These are phyloP conservation scores for Malthinus seriepunctatus DNA, from an alignment of 2,888 invertebrate genomes.

Conservation along the genomic window DNA sequence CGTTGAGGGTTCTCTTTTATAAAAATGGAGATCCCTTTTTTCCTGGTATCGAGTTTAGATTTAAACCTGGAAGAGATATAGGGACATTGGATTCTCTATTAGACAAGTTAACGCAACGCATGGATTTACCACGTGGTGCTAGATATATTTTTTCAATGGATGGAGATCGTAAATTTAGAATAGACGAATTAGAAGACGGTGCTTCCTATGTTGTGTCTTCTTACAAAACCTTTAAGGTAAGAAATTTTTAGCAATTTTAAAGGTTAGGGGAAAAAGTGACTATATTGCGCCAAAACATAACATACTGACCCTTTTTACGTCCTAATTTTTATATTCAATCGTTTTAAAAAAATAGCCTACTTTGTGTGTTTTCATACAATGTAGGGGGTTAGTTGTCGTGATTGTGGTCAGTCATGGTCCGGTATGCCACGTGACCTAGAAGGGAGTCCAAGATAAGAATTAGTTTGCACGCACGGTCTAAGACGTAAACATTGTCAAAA, in stretches of 20 bases:
- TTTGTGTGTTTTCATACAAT: conserved; percentile 16
- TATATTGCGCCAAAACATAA: not conserved
- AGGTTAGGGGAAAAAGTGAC: not conserved
- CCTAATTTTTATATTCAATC: conserved; percentile 15
- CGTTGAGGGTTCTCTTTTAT: conserved; percentile 85
- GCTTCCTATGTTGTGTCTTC: conserved; percentile 92
- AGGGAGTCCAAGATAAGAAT: conserved; percentile 22
- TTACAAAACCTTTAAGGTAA: conserved; percentile 88
- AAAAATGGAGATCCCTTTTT: conserved; percentile 93
- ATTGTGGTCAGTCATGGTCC: conserved; percentile 30
- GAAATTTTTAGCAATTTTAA: conserved; percentile 36
- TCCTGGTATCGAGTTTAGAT: conserved; percentile 85
- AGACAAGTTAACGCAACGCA: conserved; percentile 83
- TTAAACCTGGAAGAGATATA: conserved; percentile 87
- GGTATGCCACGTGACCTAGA: conserved; percentile 27
- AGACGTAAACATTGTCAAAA: conserved; percentile 24
- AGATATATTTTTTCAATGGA: conserved; percentile 92
- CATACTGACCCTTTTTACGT: conserved; percentile 1
- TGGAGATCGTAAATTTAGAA: conserved; percentile 80
- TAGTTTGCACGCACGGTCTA: conserved; percentile 18
- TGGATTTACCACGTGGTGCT: conserved; percentile 87
- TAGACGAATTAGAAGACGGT: conserved; percentile 89
- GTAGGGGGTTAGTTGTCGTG: conserved; percentile 24
- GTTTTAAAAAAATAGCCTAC: conserved; percentile 25
- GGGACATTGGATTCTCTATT: conserved; percentile 82